These are phyloP conservation scores for Myotis pilosus DNA, from an alignment of 2,797 vertebrate species.

Conservation along the genomic window DNA sequence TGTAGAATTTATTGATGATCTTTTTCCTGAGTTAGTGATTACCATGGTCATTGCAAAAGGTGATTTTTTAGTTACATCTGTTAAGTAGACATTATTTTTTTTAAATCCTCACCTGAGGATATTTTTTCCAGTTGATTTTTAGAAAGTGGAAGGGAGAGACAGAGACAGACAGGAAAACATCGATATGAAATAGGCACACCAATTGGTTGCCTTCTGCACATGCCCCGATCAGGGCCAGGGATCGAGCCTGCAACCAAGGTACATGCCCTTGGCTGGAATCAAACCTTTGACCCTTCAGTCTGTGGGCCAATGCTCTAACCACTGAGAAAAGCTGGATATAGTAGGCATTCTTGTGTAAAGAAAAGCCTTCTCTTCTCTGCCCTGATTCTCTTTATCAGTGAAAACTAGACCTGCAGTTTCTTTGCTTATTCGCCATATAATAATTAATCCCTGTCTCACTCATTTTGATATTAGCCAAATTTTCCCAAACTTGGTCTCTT, in stretches of 20 bases:
- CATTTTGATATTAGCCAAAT: neutral
- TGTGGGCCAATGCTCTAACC: too few relatives aligned
- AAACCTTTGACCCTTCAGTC: too few relatives aligned
- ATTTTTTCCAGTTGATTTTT: too few relatives aligned
- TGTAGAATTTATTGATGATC: neutral
- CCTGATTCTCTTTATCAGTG: neutral
- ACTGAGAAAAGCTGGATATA: too few relatives aligned
- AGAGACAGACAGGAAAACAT: too few relatives aligned
- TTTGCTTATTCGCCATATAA: neutral
- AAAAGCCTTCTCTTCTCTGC: neutral
- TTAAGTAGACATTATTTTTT: neutral
- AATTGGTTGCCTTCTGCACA: too few relatives aligned
- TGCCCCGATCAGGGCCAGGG: too few relatives aligned
- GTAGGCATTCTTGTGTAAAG: neutral
- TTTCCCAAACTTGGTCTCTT: neutral
- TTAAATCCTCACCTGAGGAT: too few relatives aligned
- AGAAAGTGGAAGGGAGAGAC: too few relatives aligned
- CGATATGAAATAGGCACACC: too few relatives aligned
- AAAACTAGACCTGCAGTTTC: neutral
- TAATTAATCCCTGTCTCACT: neutral
- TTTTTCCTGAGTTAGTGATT: neutral
- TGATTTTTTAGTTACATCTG: neutral
- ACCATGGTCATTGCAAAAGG: neutral
- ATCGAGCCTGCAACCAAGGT: too few relatives aligned
- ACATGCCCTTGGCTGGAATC: too few relatives aligned